Percentiles rank a stretch among this genome's conserved stretches.
Conservation (phyloP, 2,113 vertebrate genomes). For the Pseudorhombus dupliciocellatus region DNA sequence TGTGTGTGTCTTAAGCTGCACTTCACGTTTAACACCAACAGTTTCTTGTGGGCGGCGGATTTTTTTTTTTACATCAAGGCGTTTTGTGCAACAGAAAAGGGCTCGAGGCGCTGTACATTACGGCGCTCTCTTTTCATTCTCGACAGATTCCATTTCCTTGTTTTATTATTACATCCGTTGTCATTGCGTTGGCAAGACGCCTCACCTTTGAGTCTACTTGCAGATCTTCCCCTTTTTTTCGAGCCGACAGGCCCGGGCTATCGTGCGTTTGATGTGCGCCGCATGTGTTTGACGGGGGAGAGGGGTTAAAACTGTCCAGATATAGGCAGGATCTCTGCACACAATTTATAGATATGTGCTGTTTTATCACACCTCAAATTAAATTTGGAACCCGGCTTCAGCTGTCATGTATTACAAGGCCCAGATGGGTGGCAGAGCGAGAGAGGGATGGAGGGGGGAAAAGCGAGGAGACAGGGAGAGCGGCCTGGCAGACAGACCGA, state of each 20-base stretch:
- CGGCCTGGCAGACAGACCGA: slow-evolving; percentile 24
- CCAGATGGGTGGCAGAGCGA: slow-evolving; percentile 73
- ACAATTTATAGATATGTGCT: slow-evolving; percentile 77
- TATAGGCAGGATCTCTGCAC: slow-evolving; percentile 53
- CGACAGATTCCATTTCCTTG: slow-evolving; percentile 24
- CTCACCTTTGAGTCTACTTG: slow-evolving; percentile 60
- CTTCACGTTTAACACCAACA: slow-evolving; percentile 36
- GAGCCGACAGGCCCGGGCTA: slow-evolving; percentile 40
- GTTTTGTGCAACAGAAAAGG: slow-evolving; percentile 21
- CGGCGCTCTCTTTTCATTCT: slow-evolving; percentile 16
- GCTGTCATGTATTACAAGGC: slow-evolving; percentile 76
- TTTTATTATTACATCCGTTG: slow-evolving; percentile 43
- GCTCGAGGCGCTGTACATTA: slow-evolving; percentile 5
- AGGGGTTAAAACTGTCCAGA: slow-evolving; percentile 57
- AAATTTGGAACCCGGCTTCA: slow-evolving; percentile 71
- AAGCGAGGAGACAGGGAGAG: slow-evolving; percentile 15
- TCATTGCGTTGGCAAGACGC: slow-evolving; percentile 43
- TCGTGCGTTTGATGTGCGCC: slow-evolving; percentile 56
- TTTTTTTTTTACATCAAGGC: slow-evolving; percentile 47
- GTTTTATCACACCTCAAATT: slow-evolving; percentile 79
- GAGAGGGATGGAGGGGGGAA: background rate
- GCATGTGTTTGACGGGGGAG: slow-evolving; percentile 64
- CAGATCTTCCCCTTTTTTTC: slow-evolving; percentile 44
- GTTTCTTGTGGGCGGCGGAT: slow-evolving; percentile 26
- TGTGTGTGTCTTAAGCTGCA: slow-evolving; percentile 4